Conservation (phyloP, 2,888 invertebrate genomes). For the Andricus curvator region DNA sequence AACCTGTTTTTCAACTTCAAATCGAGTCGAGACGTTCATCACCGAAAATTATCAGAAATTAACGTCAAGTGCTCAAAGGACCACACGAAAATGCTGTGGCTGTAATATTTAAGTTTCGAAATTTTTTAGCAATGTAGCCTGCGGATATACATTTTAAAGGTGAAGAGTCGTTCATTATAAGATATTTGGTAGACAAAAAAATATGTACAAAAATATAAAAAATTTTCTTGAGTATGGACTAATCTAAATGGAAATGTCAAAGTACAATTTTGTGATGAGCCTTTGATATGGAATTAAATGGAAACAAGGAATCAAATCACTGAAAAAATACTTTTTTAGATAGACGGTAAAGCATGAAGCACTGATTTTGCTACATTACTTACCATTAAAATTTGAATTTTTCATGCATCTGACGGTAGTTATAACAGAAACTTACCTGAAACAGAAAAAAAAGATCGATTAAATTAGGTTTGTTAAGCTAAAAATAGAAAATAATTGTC, state of each 20-base stretch:
- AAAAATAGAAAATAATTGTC: too few relatives aligned
- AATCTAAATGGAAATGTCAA: too few relatives aligned
- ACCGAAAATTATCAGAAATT: conserved; percentile 34
- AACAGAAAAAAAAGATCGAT: neutral
- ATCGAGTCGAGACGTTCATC: conserved; percentile 17
- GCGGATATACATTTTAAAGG: neutral
- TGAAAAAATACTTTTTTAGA: too few relatives aligned
- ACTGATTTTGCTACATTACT: too few relatives aligned
- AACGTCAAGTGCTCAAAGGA: conserved; percentile 12
- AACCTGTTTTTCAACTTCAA: conserved; percentile 36
- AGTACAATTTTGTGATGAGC: too few relatives aligned
- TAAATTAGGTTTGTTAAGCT: neutral
- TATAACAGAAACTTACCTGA: neutral
- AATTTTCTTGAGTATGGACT: too few relatives aligned
- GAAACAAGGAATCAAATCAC: too few relatives aligned
- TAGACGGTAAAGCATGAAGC: too few relatives aligned
- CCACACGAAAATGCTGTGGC: neutral
- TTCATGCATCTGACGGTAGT: neutral
- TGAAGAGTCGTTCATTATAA: neutral
- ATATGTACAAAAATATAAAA: too few relatives aligned
- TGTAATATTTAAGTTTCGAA: neutral
- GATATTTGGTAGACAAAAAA: too few relatives aligned
- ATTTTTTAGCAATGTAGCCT: neutral
- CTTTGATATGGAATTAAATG: too few relatives aligned
- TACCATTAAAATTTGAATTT: too few relatives aligned